Base-by-base conservation (phyloP, 2,113 vertebrate genomes). In the Girardinichthys multiradiatus region DNA sequence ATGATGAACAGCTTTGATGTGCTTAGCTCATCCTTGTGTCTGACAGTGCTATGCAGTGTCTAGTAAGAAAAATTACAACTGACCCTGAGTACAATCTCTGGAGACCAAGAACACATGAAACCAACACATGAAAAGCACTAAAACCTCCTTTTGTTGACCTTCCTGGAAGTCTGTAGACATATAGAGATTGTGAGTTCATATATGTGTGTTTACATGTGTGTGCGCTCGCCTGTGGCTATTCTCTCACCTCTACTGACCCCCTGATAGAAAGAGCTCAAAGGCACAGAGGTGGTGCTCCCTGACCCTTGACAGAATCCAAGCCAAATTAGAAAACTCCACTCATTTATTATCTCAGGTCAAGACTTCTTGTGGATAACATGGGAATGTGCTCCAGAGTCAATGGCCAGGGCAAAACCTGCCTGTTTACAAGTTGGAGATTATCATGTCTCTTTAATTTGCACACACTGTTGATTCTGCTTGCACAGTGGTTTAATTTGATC, bases 291-390 rank as follows among this genome's bases (percentile, higher is more conserved):
- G 82, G 57, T 6, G 73, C 33, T 45, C 83, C 72, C 68, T 88
- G 84, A 91, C 87, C 92, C 76, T 72, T 42, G 63, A 68, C 79
- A 66, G 72, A 80, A 85, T 83, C 81, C 83, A n/a, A 57, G 72
- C 87, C 86, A 83, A 88, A 91, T 91, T 83, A 86, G 74, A 88
- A 85, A 91, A 84, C 74, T 59, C 62, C 61, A 30, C 82, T 90
- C 81, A 81, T 88, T 82, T 87, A 88, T 91, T 88, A 86, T 67
- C 51, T 63, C 64, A 57, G 80, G 70, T 76, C 59, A 37, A 10
- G 79, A 31, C 45, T 66, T 72, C 81, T 61, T 30, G 28, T 13
- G 70, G 81, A 87, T 68, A 72, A 88, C 75, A 66, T 13, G 29
- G 70, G 75, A 86, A 83, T 72, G 77, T 3, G 42, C 17, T 70